Base-by-base conservation (phyloP, 2,888 invertebrate genomes). In the Laspeyria flexula region DNA sequence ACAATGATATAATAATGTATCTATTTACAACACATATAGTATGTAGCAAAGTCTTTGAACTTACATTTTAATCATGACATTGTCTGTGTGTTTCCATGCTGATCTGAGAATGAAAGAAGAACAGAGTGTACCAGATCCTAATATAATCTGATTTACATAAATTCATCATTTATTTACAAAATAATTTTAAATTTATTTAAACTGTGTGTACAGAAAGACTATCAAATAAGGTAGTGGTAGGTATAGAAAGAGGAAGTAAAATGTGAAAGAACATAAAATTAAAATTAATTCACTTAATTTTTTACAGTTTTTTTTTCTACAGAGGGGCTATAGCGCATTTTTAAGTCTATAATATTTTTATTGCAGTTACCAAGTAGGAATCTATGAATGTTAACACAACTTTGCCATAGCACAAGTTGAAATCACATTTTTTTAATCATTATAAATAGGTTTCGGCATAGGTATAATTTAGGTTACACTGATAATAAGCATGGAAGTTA, bases 31-130 rank as follows among this genome's bases (percentile, higher is more conserved):
- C 7, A 12, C 31, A 46, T n/a, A 12, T 52, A 57, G 15, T 45
- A 65, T 60, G 38, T 58, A 55, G 52, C 37, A 64, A 60, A 58
- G 38, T 58, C 48, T 55, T 54, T 49, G 23, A 65, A 67, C 66
- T 67, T 67, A 67, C 66, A 67, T 67, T 67, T 67, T 67, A 60
- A 67, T 67, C 66, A 67, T 67, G 68, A 67, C 66, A 67, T 67
- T 67, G 66, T 67, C 66, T 53, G 66, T 62, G 66, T 67, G 66
- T 67, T 67, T 67, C 66, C 66, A 67, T 68, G 66, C 66, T 56
- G 66, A 67, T 67, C 66, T 67, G 66, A 56, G 66, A 68, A 68
- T 65, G 51, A 64, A 67, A 67, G 65, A 65, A 67, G 65, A 65
- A 59, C 37, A 67, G 51, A 55, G 55, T 66, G 66, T 66, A 66